These are phyloP conservation scores for Selenia dentaria DNA, from an alignment of 2,888 invertebrate genomes.

Conservation along the genomic window DNA sequence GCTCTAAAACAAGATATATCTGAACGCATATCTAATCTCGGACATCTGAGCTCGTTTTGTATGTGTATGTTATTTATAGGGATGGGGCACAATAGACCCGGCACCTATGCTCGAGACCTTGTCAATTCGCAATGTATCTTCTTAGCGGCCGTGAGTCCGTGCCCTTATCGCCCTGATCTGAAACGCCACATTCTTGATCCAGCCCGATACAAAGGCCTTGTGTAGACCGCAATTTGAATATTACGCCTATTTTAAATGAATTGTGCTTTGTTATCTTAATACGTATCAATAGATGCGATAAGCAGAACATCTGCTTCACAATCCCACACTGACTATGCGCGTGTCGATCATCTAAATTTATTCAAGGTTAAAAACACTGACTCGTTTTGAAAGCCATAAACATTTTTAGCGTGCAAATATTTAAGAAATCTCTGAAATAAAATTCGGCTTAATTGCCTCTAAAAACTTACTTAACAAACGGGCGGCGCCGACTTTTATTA, in stretches of 20 bases:
- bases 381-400: constrained; percentile 25
- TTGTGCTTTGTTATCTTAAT: constrained; percentile 32
- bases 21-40: constrained; percentile 68
- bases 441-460: constrained; percentile 29
- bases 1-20: constrained; percentile 64
- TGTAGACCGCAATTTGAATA: constrained; percentile 50
- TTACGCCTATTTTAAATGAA: constrained; percentile 39
- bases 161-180: constrained; percentile 67
- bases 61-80: constrained; percentile 48
- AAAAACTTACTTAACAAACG: constrained; percentile 35
- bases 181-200: constrained; percentile 65
- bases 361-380: constrained; percentile 19
- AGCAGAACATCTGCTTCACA: constrained; percentile 25
- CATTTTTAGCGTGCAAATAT: constrained; percentile 40
- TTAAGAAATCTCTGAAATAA: constrained; percentile 27
- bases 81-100: constrained; percentile 35
- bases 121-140: constrained; percentile 68
- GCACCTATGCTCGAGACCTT: constrained; percentile 47
- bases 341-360: constrained; percentile 16
- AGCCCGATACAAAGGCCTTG: constrained; percentile 44
- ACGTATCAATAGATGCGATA: constrained; percentile 31
- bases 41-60: constrained; percentile 68
- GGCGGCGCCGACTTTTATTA: constrained; percentile 56
- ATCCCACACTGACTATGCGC: constrained; percentile 14
- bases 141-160: constrained; percentile 50